A percentile compares a stretch with the other conserved stretches of the same genome.
Conservation (phyloP, 2,113 vertebrate species). For the Maccullochella peelii region DNA sequence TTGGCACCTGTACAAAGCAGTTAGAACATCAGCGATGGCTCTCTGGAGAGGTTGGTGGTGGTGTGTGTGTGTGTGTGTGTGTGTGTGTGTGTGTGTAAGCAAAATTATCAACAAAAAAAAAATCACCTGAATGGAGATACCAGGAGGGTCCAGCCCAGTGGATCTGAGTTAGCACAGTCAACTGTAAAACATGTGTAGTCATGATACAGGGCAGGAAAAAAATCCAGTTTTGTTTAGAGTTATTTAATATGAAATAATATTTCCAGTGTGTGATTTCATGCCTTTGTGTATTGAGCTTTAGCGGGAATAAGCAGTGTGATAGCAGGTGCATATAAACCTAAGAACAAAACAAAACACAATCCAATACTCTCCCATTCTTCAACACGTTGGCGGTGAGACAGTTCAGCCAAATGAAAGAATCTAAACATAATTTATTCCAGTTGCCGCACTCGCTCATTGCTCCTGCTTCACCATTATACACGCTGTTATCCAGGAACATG, state of each 20-base stretch:
- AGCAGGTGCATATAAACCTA: constrained; percentile 35
- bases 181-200: constrained; percentile 12
- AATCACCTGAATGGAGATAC: neutral
- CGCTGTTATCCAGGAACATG: constrained; percentile 71
- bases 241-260: constrained; percentile 43
- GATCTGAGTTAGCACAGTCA: constrained; percentile 13
- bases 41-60: constrained; percentile 42
- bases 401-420: constrained; percentile 70
- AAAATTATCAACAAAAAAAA: constrained; percentile 9
- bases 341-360: neutral
- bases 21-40: constrained; percentile 62
- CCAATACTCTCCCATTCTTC: constrained; percentile 12
- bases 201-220: neutral
- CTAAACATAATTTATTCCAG: constrained; percentile 79
- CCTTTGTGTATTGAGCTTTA: constrained; percentile 3
- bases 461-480: constrained; percentile 60
- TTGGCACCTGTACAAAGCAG: constrained; percentile 68
- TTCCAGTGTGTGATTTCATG: constrained; percentile 32
- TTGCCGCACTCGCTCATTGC: constrained; percentile 44
- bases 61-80: neutral
- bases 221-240: constrained; percentile 24
- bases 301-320: constrained; percentile 10
- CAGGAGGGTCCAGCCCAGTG: constrained; percentile 2
- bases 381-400: constrained; percentile 46
- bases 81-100: constrained; percentile 3